Conservation (phyloP, 37 sponge, comb jelly and placozoan species). For the Chondrilla cf. caribensis region DNA sequence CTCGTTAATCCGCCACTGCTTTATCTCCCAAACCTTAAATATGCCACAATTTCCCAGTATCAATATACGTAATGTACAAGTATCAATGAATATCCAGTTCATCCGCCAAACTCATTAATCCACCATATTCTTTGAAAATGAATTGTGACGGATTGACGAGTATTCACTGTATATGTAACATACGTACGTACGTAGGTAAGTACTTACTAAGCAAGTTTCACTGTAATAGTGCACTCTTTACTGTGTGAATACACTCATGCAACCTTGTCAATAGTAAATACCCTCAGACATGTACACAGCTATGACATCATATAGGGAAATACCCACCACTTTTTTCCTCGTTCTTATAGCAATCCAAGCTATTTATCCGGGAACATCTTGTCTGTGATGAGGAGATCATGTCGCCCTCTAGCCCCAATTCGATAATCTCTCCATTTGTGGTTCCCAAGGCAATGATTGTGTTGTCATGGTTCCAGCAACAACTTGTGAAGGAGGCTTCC, state of each 20-base stretch:
- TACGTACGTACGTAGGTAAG: no score
- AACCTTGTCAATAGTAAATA: neutral
- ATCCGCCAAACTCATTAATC: no score
- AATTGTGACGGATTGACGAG: neutral
- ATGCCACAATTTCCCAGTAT: no score
- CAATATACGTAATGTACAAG: no score
- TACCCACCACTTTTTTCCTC: neutral
- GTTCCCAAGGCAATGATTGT: conserved; percentile 41
- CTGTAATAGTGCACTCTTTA: no score
- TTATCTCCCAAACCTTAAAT: no score
- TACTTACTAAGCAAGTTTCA: no score
- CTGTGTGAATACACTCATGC: neutral
- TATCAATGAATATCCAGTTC: no score
- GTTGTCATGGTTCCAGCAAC: conserved; percentile 34
- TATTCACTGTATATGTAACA: neutral
- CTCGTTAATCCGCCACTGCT: no score
- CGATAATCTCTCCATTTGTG: conserved; percentile 38
- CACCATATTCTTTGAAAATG: no score
- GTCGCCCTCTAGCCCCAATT: conserved; percentile 8
- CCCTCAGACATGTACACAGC: neutral
- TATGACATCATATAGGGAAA: neutral
- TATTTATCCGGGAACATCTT: conserved; percentile 12
- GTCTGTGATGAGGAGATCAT: conserved; percentile 25
- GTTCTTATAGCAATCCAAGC: conserved; percentile 19
- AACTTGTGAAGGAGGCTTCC: conserved; percentile 17